Evolutionary conservation across 2,113 vertebrate genomes (phyloP).

Genomic region (Uria lomvia): DNA sequence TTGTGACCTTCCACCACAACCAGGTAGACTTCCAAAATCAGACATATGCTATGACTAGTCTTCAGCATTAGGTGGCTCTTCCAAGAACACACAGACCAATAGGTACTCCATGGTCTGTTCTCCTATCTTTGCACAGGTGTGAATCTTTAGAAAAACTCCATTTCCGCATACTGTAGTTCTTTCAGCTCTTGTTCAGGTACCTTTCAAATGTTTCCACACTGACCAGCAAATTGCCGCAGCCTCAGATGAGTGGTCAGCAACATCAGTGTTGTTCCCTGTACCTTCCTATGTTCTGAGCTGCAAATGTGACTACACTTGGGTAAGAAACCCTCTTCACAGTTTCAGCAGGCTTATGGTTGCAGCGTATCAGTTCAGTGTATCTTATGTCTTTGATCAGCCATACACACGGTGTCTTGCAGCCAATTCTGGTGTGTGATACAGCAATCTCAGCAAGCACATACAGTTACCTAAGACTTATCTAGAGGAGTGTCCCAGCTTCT

Average conservation of each 20-base stretch:
- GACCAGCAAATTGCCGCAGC: not conserved
- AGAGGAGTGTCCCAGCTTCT: not conserved
- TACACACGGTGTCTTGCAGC: not conserved
- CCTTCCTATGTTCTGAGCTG: not conserved
- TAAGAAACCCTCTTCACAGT: not conserved
- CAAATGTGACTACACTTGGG: not conserved
- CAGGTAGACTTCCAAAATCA: not conserved
- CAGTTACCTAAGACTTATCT: not conserved
- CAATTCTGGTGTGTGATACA: not conserved
- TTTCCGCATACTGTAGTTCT: not conserved
- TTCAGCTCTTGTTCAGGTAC: not conserved
- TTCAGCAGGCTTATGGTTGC: not conserved
- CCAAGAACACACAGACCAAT: not conserved
- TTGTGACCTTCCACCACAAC: not conserved
- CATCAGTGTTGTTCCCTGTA: not conserved
- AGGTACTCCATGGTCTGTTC: not conserved
- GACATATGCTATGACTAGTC: fast-evolving
- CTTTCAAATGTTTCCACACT: not conserved
- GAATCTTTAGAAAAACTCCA: not conserved
- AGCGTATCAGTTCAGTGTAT: not conserved
- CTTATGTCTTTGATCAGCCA: not conserved
- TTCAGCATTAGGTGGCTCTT: not conserved
- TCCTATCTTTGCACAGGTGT: not conserved
- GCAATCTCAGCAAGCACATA: not conserved
- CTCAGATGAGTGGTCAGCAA: not conserved